These are phyloP conservation scores for Drosophila anomelani DNA, from an alignment of 2,888 invertebrate genomes.

Conservation along the genomic window DNA sequence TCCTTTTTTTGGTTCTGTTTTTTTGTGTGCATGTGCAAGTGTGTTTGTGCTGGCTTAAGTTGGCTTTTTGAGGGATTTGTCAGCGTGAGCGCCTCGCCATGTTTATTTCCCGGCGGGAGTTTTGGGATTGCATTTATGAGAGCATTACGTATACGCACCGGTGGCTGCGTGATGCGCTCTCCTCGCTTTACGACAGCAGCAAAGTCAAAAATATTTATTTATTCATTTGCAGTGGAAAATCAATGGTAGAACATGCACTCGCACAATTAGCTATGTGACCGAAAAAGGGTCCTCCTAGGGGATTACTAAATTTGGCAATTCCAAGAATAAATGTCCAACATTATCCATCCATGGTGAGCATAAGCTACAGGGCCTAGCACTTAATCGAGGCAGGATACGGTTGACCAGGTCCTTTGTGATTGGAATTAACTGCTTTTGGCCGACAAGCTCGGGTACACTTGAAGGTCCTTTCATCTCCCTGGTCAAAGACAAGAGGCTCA, in stretches of 20 bases:
- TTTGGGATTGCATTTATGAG: slow-evolving; percentile 52
- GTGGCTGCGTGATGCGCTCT: slow-evolving; percentile 1
- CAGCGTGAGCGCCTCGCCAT: slow-evolving; percentile 23
- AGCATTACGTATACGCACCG: slow-evolving; percentile 37
- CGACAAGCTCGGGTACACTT: slow-evolving; percentile 1
- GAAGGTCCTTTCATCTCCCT: background rate
- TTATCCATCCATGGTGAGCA: background rate
- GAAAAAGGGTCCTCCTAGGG: background rate
- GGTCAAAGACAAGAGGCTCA: background rate
- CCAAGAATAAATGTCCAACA: slow-evolving; percentile 12
- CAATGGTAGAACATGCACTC: slow-evolving; percentile 7
- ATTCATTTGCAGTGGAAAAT: slow-evolving; percentile 35
- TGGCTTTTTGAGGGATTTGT: slow-evolving; percentile 68
- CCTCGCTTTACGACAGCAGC: slow-evolving; percentile 8
- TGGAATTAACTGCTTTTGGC: slow-evolving; percentile 16
- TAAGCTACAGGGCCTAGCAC: slow-evolving; percentile 1
- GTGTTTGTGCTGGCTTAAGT: slow-evolving; percentile 53
- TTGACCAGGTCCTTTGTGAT: slow-evolving; percentile 14
- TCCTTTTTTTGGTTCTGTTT: background rate
- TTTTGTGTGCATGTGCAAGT: slow-evolving; percentile 23
- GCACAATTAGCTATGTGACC: slow-evolving; percentile 8
- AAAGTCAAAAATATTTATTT: slow-evolving; percentile 26
- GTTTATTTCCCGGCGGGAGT: slow-evolving; percentile 39
- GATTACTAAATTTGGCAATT: slow-evolving; percentile 2
- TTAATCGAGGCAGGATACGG: background rate